Evolutionary conservation across 1,140 invertebrate species (phyloP).

Genomic region (Scaptomyza hsui): DNA sequence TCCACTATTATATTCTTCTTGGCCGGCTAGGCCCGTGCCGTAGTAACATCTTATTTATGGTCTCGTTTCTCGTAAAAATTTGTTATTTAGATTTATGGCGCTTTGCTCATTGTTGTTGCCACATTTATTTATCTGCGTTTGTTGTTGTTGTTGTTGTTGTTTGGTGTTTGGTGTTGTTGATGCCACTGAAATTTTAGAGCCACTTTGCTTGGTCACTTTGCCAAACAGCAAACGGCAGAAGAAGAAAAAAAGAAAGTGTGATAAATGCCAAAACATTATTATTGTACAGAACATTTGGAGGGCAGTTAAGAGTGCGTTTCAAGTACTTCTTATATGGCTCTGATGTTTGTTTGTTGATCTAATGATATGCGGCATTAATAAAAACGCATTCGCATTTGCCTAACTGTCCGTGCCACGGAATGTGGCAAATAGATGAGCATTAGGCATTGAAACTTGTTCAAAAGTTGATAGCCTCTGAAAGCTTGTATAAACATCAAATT

Average conservation of each 20-base stretch:
- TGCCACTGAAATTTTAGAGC: constrained; percentile 79
- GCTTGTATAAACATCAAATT: background rate
- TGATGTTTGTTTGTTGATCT: constrained; percentile 43
- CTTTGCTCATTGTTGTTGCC: constrained; percentile 79
- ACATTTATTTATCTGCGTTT: constrained; percentile 76
- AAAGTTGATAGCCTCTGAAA: background rate
- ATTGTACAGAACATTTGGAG: constrained; percentile 38
- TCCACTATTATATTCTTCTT: constrained; percentile 39
- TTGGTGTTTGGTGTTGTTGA: constrained; percentile 15
- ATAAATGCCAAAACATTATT: constrained; percentile 63
- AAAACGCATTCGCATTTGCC: constrained; percentile 48
- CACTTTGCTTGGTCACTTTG: constrained; percentile 71
- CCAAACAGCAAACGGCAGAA: constrained; percentile 15
- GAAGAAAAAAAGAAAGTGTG: constrained; percentile 44
- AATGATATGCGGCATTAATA: constrained; percentile 54
- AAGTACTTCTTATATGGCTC: constrained; percentile 25
- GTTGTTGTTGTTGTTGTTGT: constrained; percentile 18
- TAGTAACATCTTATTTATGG: constrained; percentile 78
- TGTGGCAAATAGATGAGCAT: background rate
- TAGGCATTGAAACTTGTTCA: background rate
- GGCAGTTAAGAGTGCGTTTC: constrained; percentile 37
- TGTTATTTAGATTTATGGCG: constrained; percentile 82
- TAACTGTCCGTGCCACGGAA: constrained; percentile 6
- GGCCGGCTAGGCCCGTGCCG: constrained; percentile 32
- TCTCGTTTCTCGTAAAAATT: constrained; percentile 81